Percentiles rank a stretch among this genome's conserved stretches.
phyloP scores from a whole-genome alignment of 2,888 invertebrate genomes.

The Patella caerulea region DNA sequence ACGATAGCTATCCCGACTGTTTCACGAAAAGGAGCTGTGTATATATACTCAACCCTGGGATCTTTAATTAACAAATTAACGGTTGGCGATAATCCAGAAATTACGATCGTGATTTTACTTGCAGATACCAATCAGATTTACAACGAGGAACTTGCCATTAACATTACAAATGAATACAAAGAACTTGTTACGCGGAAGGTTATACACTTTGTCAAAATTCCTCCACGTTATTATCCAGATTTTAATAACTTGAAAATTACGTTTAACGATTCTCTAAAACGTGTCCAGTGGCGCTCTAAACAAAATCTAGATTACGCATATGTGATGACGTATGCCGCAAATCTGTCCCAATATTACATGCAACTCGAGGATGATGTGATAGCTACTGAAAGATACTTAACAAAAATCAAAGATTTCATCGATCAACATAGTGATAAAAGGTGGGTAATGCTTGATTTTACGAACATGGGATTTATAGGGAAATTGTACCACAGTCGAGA shows the following conservation, averaged over 20 bases:
- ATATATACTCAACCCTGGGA: constrained; percentile 67
- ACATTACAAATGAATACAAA: constrained; percentile 28
- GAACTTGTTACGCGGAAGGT: constrained; percentile 47
- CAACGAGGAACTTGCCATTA: constrained; percentile 40
- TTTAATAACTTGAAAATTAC: constrained; percentile 53
- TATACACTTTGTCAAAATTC: constrained; percentile 66
- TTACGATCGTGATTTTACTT: constrained; percentile 68
- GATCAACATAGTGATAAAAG: constrained; percentile 36
- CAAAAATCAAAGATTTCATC: constrained; percentile 63
- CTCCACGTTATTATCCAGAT: constrained; percentile 52
- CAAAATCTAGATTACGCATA: constrained; percentile 72
- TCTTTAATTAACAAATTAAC: constrained; percentile 67
- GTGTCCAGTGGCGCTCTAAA: constrained; percentile 71
- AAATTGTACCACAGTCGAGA: constrained; percentile 49
- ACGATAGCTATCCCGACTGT: constrained; percentile 72
- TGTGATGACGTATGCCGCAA: constrained; percentile 62
- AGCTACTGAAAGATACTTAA: constrained; percentile 61
- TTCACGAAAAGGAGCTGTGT: constrained; percentile 62
- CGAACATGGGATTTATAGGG: constrained; percentile 53
- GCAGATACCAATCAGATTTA: constrained; percentile 64
- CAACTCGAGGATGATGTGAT: constrained; percentile 71
- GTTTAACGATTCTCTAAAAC: constrained; percentile 63
- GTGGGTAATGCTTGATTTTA: constrained; percentile 53
- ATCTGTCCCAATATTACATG: constrained; percentile 66
- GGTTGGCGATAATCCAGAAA: constrained; percentile 53